Evolutionary conservation across 2,113 vertebrate species (phyloP).

Genomic region (Corythaeola cristata): DNA sequence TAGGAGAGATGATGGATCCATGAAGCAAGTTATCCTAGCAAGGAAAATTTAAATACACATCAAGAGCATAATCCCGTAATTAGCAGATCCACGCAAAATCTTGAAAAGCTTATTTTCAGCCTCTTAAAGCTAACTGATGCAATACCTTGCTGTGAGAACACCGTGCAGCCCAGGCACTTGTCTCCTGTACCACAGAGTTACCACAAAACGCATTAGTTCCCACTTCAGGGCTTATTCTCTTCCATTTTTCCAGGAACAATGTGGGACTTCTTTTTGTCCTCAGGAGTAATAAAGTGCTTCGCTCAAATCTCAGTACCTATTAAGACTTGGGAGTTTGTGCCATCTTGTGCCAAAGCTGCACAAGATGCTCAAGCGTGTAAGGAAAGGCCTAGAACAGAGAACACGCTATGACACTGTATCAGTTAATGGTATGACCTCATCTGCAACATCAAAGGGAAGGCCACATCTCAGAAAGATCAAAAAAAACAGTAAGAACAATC

Average conservation of each 20-base stretch:
- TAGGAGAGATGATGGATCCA: constrained; percentile 16
- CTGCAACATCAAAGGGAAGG: background rate
- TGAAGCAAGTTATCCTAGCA: background rate
- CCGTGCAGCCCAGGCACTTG: background rate
- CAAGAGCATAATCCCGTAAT: background rate
- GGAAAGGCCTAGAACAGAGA: background rate
- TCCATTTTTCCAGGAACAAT: background rate
- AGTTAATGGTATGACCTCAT: background rate
- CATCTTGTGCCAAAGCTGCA: background rate
- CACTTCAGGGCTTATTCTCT: background rate
- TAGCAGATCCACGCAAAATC: background rate
- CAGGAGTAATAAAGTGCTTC: background rate
- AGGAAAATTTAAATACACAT: background rate
- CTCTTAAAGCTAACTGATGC: background rate
- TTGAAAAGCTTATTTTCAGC: constrained; percentile 13
- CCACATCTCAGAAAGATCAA: background rate
- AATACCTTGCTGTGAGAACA: background rate
- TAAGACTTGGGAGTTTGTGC: background rate
- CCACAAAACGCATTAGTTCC: background rate
- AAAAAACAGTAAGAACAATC: background rate
- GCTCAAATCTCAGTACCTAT: background rate
- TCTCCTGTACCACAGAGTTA: background rate
- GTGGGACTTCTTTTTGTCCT: background rate
- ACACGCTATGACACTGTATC: background rate
- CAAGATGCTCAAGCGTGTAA: fast-evolving